A percentile compares a stretch with the other conserved stretches of the same genome.
Evolutionary conservation across 2,888 invertebrate species (phyloP).

Genomic region (Pyralis farinalis): DNA sequence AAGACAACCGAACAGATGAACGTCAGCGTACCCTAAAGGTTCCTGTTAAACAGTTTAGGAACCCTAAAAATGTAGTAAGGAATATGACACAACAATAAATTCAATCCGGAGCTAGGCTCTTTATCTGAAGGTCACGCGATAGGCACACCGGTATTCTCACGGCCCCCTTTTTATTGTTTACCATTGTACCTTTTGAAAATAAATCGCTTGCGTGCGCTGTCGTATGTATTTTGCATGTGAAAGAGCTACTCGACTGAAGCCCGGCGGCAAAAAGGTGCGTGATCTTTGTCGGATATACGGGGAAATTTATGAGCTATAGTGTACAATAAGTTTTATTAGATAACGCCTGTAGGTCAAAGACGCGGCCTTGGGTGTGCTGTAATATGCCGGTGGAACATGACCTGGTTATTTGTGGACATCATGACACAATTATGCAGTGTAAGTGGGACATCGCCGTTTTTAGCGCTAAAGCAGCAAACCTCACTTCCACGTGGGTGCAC

Average conservation of each 20-base stretch:
- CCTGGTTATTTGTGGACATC: no score
- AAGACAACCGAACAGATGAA: no score
- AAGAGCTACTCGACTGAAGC: conserved; percentile 26
- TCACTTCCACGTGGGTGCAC: no score
- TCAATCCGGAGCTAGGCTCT: not conserved
- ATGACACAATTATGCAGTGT: no score
- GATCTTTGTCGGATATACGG: conserved; percentile 41
- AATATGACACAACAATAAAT: conserved; percentile 5
- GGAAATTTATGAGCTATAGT: conserved; percentile 37
- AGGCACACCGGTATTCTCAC: not conserved
- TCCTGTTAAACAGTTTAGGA: no score
- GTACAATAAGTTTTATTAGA: conserved; percentile 40
- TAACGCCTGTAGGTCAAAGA: conserved; percentile 23
- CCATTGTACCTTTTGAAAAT: not conserved
- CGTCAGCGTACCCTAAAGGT: no score
- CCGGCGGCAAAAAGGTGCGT: conserved; percentile 44
- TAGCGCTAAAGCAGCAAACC: no score
- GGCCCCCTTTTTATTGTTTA: conserved; percentile 8
- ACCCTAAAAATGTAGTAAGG: not conserved
- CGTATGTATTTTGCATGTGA: conserved; percentile 32
- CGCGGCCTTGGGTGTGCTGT: conserved; percentile 11
- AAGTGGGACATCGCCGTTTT: no score
- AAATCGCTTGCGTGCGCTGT: conserved; percentile 23
- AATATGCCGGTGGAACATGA: no score
- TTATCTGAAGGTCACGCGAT: conserved; percentile 7